phyloP scores from a whole-genome alignment of 2,888 invertebrate species.

The Sminthurides aquaticus region DNA sequence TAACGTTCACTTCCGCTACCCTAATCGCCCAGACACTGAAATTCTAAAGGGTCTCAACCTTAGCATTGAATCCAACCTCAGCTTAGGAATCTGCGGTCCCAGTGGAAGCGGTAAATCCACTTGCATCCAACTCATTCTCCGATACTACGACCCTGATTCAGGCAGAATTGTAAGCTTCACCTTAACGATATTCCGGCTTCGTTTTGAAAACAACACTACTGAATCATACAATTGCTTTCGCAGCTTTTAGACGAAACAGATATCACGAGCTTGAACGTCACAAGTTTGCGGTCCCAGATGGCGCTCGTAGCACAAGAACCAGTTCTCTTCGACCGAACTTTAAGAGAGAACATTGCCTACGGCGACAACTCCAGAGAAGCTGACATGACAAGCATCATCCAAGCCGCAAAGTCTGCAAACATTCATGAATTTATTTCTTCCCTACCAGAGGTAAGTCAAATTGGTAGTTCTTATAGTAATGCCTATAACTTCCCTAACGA shows the following conservation, averaged over 20 bases:
- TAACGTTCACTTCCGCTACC: slow-evolving; percentile 49
- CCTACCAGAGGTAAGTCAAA: slow-evolving; percentile 48
- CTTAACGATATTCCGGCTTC: background rate
- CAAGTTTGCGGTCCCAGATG: slow-evolving; percentile 51
- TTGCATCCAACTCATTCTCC: slow-evolving; percentile 68
- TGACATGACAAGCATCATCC: slow-evolving; percentile 52
- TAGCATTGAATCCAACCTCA: slow-evolving; percentile 60
- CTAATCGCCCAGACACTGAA: slow-evolving; percentile 48
- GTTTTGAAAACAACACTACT: background rate
- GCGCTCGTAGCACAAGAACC: slow-evolving; percentile 83
- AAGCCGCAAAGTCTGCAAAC: slow-evolving; percentile 51
- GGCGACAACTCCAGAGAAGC: slow-evolving; percentile 69
- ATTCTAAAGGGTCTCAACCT: slow-evolving; percentile 66
- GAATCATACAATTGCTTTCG: background rate
- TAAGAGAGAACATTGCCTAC: slow-evolving; percentile 72
- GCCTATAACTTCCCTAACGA: background rate
- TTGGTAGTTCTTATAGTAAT: background rate
- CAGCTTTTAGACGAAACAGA: slow-evolving; percentile 45
- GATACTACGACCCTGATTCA: slow-evolving; percentile 69
- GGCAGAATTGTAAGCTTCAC: slow-evolving; percentile 53
- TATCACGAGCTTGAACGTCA: slow-evolving; percentile 48
- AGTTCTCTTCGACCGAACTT: slow-evolving; percentile 72
- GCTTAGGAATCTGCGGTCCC: slow-evolving; percentile 62
- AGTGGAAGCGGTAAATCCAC: slow-evolving; percentile 83
- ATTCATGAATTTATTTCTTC: slow-evolving; percentile 53